Evolutionary conservation across 2,888 invertebrate species (phyloP), one percentile per base, ranked within the genome.

Genomic region (Andrena trimmerana): DNA sequence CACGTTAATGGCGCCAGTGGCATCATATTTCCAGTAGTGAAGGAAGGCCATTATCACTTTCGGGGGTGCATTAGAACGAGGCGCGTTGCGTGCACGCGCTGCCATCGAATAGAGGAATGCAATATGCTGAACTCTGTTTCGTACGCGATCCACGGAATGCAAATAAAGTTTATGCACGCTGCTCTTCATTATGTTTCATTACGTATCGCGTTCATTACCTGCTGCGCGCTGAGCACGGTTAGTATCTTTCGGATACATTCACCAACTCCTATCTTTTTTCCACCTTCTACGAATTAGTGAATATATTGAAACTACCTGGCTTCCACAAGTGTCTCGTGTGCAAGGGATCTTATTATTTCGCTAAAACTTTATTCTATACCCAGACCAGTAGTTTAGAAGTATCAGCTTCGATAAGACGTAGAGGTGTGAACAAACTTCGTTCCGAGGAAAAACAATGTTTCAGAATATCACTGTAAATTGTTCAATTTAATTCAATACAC

Each of bases 1-100:
- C 68, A 10, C 60, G 65, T 52, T 77, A 83, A 76, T 77, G 59
- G 69, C 10, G 13, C 65, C 69, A 59, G 29, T 50, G 63, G 69
- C 62, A 59, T 73, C 71, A 72, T 76, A 81, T 81, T 83, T 72
- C 59, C 72, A 33, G 63, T 73, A 73, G 77, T 70, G 72, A 81
- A 81, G 76, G 68, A 73, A 70, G 54, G 54, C 76, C 60, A 73
- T 83, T 83, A 83, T 83, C 81, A 77, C 63, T 73, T 69, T 72
- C 57, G 65, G 48, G 20, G 57, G 16, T 72, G 67, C 66, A 71
- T 76, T 81, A 65, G 81, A 73, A 78, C 63, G 60, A 73, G 54
- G 50, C 13, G 29, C 50, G 27, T 24, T n/a, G 62, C 27, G 29
- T 10, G 20, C 67, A 36, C 4, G 31, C 33, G 13, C 42, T 36